These are phyloP conservation scores for Leptinotarsa juncta DNA, from an alignment of 2,888 invertebrate genomes.

Conservation along the genomic window DNA sequence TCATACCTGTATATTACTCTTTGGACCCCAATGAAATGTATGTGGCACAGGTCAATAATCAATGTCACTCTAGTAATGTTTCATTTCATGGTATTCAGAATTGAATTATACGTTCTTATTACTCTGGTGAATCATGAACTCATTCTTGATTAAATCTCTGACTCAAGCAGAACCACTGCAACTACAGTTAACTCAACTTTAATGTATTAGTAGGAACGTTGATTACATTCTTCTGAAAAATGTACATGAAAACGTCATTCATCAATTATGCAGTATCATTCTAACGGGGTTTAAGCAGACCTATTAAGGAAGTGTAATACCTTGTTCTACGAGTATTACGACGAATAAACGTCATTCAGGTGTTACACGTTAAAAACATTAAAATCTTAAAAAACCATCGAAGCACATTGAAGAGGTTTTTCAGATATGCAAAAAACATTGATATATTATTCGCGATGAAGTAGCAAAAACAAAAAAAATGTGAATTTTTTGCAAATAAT, in stretches of 20 bases:
- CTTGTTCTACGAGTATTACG: not conserved
- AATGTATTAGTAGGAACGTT: not conserved
- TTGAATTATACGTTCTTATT: not conserved
- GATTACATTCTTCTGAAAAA: not conserved
- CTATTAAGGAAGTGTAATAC: not conserved
- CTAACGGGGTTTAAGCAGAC: not conserved
- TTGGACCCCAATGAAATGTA: no score
- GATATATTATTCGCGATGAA: no score
- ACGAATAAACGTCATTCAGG: not conserved
- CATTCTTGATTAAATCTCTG: not conserved
- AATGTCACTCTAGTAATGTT: no score
- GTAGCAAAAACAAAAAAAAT: no score
- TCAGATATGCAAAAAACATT: no score
- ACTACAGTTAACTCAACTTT: not conserved
- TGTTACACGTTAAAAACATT: no score
- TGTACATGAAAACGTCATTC: not conserved
- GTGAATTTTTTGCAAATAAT: no score
- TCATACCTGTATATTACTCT: no score
- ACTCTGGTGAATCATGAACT: slow-evolving; percentile 7
- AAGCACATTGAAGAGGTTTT: no score
- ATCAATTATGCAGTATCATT: not conserved
- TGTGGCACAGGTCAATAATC: no score
- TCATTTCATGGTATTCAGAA: not conserved
- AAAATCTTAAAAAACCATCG: no score
- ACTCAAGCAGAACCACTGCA: not conserved